Evolutionary conservation across 2,888 invertebrate species (phyloP).

Genomic region (Falcaria lacertinaria): DNA sequence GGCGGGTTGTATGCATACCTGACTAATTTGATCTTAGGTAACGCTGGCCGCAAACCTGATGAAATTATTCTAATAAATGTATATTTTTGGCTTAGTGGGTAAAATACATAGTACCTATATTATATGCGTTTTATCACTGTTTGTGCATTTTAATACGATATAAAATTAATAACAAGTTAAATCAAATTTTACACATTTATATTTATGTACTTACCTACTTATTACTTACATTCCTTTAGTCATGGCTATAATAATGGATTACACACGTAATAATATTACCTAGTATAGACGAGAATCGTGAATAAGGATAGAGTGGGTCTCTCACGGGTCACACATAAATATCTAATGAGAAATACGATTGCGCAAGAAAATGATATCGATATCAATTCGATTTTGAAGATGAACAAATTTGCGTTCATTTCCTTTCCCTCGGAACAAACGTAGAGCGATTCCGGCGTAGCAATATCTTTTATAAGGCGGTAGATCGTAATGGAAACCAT

Average conservation of each 20-base stretch:
- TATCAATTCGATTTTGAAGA: slow-evolving; percentile 73
- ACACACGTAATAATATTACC: neutral
- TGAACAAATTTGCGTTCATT: slow-evolving; percentile 79
- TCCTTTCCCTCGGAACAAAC: slow-evolving; percentile 65
- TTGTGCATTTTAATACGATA: no score
- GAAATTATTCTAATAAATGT: neutral
- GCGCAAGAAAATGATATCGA: slow-evolving; percentile 69
- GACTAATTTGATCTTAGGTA: neutral
- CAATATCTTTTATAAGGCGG: slow-evolving; percentile 73
- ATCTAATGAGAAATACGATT: slow-evolving; percentile 68
- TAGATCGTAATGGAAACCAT: slow-evolving; percentile 76
- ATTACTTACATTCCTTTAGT: no score
- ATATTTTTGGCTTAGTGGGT: neutral
- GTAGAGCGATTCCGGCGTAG: slow-evolving; percentile 51
- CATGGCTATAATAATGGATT: no score
- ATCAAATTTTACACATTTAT: no score
- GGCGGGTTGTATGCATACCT: neutral
- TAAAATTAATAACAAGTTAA: no score
- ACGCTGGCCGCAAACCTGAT: neutral
- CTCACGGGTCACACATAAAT: slow-evolving; percentile 68
- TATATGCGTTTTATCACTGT: no score
- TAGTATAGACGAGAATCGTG: slow-evolving; percentile 31
- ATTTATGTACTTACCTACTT: no score
- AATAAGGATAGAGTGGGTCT: slow-evolving; percentile 42
- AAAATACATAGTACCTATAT: no score